Percentiles rank a stretch among this genome's conserved stretches.
Evolutionary conservation across 2,113 vertebrate species (phyloP).

Genomic region (Jacana jacana): DNA sequence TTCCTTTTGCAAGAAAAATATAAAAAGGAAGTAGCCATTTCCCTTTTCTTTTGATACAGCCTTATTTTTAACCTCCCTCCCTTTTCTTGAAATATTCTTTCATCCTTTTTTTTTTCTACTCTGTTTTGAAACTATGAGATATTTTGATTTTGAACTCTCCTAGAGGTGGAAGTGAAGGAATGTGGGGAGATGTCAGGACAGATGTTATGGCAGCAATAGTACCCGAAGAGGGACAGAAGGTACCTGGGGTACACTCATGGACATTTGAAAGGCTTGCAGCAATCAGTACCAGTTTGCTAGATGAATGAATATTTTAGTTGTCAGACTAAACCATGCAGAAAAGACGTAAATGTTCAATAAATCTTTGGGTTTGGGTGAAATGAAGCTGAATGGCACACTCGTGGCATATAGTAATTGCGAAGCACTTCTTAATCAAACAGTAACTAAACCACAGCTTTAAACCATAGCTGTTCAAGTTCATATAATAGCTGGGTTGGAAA

Average conservation of each 20-base stretch:
- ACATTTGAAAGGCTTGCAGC: not conserved
- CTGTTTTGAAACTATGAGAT: not conserved
- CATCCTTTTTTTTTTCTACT: not conserved
- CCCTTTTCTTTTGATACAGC: not conserved
- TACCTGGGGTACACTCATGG: not conserved
- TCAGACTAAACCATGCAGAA: not conserved
- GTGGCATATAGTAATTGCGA: not conserved
- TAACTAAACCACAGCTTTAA: not conserved
- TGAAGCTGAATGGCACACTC: not conserved
- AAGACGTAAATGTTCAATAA: not conserved
- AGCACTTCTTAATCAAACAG: not conserved
- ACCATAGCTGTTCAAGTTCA: not conserved
- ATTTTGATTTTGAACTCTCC: not conserved
- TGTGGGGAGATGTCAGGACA: not conserved
- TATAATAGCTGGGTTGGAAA: not conserved
- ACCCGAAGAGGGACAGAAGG: not conserved
- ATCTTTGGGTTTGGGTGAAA: not conserved
- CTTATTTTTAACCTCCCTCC: not conserved
- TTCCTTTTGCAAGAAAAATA: not conserved
- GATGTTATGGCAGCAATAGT: not conserved
- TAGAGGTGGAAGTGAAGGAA: not conserved
- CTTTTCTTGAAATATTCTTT: not conserved
- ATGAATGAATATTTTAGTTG: not conserved
- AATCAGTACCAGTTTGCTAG: not conserved
- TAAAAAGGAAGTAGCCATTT: not conserved